Evolutionary conservation across 1,140 invertebrate species (phyloP).

Genomic region (Neodiprion fabricii): DNA sequence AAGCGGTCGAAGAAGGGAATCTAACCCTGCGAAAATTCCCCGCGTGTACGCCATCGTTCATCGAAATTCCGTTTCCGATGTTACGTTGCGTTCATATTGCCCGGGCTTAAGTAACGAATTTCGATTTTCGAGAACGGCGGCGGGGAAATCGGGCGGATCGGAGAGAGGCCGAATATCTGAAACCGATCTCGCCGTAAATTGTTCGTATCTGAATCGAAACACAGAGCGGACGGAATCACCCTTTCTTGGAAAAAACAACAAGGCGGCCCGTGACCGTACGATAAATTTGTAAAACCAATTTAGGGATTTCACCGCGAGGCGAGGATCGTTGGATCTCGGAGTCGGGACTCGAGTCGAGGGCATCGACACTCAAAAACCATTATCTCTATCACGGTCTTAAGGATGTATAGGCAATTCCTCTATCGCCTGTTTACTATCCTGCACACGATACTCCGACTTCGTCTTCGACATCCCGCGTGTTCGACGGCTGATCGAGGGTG

Average conservation of each 20-base stretch:
- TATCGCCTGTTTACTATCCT: background rate
- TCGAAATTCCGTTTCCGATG: too few species aligned
- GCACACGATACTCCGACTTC: too few species aligned
- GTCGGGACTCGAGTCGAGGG: background rate
- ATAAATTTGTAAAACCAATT: conserved; percentile 47
- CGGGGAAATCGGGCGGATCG: too few species aligned
- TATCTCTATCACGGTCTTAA: conserved; percentile 13
- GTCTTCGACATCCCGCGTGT: too few species aligned
- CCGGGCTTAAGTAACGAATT: too few species aligned
- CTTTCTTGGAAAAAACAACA: conserved; percentile 8
- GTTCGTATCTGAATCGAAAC: conserved; percentile 1
- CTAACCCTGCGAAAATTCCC: too few species aligned
- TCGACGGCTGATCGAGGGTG: too few species aligned
- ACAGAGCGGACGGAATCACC: conserved; percentile 4
- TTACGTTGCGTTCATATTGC: too few species aligned
- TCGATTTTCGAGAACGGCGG: too few species aligned
- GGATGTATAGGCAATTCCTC: conserved; percentile 6
- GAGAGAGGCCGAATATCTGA: background rate
- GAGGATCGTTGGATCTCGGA: background rate
- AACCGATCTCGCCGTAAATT: conserved; percentile 9
- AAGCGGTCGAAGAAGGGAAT: too few species aligned
- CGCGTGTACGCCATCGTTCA: too few species aligned
- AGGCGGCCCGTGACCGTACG: conserved; percentile 20
- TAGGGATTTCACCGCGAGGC: conserved; percentile 22
- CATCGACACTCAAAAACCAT: conserved; percentile 25